Conservation (phyloP, 1,140 invertebrate genomes). For the Dendrolimus punctatus region DNA sequence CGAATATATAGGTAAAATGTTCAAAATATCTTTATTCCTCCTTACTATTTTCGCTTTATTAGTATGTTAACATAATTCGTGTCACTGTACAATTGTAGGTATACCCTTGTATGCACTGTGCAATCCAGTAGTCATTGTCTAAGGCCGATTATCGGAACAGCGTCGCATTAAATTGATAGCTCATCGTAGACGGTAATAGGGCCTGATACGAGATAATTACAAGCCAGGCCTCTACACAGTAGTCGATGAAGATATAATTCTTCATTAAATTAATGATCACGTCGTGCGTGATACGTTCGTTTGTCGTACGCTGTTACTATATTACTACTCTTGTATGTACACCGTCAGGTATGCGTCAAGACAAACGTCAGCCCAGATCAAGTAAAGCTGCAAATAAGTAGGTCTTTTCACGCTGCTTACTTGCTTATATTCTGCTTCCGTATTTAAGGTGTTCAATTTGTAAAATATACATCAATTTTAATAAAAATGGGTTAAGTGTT, state of each 20-base stretch:
- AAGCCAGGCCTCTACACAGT: constrained; percentile 26
- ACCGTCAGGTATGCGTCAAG: too few species aligned
- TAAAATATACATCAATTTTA: too few species aligned
- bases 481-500: too few species aligned
- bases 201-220: constrained; percentile 46
- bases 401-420: too few species aligned
- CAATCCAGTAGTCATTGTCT: constrained; percentile 34
- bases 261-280: constrained; percentile 37
- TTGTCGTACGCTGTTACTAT: constrained; percentile 11
- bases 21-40: too few species aligned
- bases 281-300: constrained; percentile 26
- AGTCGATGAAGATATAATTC: constrained; percentile 49
- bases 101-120: constrained; percentile 16
- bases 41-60: too few species aligned
- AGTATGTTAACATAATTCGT: constrained; percentile 11
- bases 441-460: too few species aligned
- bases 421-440: too few species aligned
- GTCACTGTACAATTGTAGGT: constrained; percentile 27
- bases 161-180: constrained; percentile 44
- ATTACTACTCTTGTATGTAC: not conserved
- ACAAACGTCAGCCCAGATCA: too few species aligned
- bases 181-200: constrained; percentile 35
- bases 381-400: too few species aligned
- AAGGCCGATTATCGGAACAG: constrained; percentile 36
- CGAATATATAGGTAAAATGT: too few species aligned